These are phyloP conservation scores for Lipophrys pholis DNA, from an alignment of 2,113 vertebrate species.

Conservation along the genomic window DNA sequence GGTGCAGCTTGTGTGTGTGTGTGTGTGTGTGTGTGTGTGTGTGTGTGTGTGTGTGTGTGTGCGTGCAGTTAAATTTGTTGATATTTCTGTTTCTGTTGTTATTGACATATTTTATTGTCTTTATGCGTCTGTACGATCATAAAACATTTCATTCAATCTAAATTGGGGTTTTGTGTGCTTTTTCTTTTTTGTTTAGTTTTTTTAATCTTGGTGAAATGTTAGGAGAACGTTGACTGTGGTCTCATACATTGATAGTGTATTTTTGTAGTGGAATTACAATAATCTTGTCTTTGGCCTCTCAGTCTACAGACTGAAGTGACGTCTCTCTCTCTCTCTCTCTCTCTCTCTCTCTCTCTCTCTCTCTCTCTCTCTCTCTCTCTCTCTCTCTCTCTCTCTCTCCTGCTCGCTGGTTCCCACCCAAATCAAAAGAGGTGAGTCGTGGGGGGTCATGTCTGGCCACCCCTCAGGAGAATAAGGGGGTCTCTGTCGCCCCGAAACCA, in stretches of 20 bases:
- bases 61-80: not conserved
- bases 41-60: constrained; percentile 20
- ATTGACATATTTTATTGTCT: not conserved
- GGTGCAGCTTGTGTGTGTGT: constrained; percentile 19
- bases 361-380: constrained; percentile 29
- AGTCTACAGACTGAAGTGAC: not conserved
- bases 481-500: constrained; percentile 77
- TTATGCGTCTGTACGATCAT: not conserved
- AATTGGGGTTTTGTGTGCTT: not conserved
- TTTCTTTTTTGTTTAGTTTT: not conserved
- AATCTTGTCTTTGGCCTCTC: not conserved
- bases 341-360: constrained; percentile 38
- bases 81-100: constrained; percentile 1
- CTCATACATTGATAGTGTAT: constrained; percentile 8
- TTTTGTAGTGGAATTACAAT: constrained; percentile 7
- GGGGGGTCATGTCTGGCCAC: constrained; percentile 83
- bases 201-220: not conserved
- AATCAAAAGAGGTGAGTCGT: constrained; percentile 77
- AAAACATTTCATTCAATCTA: not conserved
- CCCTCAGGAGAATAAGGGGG: constrained; percentile 80
- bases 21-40: constrained; percentile 44
- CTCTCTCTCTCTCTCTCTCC: constrained; percentile 9
- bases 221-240: not conserved
- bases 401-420: constrained; percentile 76
- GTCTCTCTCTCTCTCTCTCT: constrained; percentile 24